Evolutionary conservation across 2,797 vertebrate genomes (phyloP), one percentile per base, ranked within the genome.

Genomic region (Poeciliopsis turneri): DNA sequence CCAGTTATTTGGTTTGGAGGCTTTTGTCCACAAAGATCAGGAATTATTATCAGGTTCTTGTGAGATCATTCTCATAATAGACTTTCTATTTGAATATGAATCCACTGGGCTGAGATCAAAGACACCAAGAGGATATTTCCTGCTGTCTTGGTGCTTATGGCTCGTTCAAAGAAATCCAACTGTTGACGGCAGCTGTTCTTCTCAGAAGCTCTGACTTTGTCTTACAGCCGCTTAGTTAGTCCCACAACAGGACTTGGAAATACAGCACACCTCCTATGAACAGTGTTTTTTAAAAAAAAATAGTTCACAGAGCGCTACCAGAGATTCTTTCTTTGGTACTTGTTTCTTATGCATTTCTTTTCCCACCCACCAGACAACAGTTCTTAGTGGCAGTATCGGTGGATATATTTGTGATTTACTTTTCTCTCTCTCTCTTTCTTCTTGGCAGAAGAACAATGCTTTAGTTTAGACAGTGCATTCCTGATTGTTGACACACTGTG

Each of bases 111-210:
- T 0, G 57, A 86, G 88, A 90, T 95, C 90, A 94, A 93, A 94
- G 92, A 73, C 51, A 75, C 80, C 86, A 85, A 87, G 84, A 88
- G 88, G 90, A 94, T 92, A 91, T 92, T 81, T 92, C 93, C 91
- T 89, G 89, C 93, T 90, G 93, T 90, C 89, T 88, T 30, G 61
- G 75, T 81, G 85, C 88, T 94, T 90, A 92, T 83, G 51, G 75
- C 41, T 46, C 47, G 74, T 92, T 94, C 86, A 93, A 92, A 94
- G 92, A 89, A 84, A 59, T 87, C 90, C 90, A 92, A 78, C 89
- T 81, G 95, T 87, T 90, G 94, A 96, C 81, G 94, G 75, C 94
- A 91, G 95, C 93, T n/a, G 94, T 86, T 74, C 88, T 74, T 88
- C 87, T 91, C 75, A 72, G 92, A 94, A 95, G 93, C 94, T 3